Evolutionary conservation across 2,797 vertebrate species (phyloP).

Genomic region (Lacerta agilis): DNA sequence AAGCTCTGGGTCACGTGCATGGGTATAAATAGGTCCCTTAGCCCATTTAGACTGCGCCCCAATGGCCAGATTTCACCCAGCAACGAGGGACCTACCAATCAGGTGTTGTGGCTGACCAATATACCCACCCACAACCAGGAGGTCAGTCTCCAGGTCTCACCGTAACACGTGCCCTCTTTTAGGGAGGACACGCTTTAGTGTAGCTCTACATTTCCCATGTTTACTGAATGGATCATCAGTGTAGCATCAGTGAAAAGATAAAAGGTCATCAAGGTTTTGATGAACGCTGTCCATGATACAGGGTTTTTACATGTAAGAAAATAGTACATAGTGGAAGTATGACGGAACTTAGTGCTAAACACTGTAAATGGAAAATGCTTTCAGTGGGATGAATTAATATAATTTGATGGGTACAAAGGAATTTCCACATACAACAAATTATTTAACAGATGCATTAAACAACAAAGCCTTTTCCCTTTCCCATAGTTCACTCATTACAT

Average conservation of each 20-base stretch:
- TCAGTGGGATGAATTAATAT: constrained; percentile 23
- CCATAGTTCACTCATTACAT: neutral
- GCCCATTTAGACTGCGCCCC: accelerated
- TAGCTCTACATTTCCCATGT: neutral
- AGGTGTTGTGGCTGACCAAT: too few species aligned
- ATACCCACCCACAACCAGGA: too few species aligned
- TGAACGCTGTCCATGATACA: neutral
- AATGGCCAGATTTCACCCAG: too few species aligned
- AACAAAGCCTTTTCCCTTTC: constrained; percentile 18
- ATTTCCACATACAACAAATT: constrained; percentile 15
- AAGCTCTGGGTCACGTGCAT: too few species aligned
- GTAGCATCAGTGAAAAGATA: neutral
- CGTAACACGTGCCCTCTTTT: too few species aligned
- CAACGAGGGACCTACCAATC: too few species aligned
- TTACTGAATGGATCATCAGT: neutral
- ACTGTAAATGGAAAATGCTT: constrained; percentile 5
- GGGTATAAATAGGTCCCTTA: too few species aligned
- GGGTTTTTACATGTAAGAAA: constrained; percentile 9
- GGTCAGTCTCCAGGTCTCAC: too few species aligned
- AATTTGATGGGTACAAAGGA: constrained; percentile 14
- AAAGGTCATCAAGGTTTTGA: neutral
- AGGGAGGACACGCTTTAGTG: too few species aligned
- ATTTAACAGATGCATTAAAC: constrained; percentile 32
- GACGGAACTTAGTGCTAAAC: neutral
- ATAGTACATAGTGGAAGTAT: neutral